Conservation (phyloP, 2,797 vertebrate genomes). For the Enteromius viviparus region DNA sequence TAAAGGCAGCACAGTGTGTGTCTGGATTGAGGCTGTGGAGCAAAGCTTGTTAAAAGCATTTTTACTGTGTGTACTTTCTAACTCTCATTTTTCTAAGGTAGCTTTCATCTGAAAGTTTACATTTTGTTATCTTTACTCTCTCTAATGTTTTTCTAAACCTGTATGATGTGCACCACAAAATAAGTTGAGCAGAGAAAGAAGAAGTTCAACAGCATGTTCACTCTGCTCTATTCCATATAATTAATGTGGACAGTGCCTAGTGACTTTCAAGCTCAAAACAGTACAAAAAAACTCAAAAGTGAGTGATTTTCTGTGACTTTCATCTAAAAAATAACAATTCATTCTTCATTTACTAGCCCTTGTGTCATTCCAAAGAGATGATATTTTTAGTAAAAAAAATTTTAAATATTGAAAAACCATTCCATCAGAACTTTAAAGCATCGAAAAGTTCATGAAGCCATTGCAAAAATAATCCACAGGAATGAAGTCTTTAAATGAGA, state of each 20-base stretch:
- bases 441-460: neutral
- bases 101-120: neutral
- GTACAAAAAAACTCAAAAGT: neutral
- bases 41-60: neutral
- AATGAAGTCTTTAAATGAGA: neutral
- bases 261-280: neutral
- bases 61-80: neutral
- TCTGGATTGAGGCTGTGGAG: slow-evolving; percentile 1
- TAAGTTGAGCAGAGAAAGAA: neutral
- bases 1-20: neutral
- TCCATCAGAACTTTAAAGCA: neutral
- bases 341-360: neutral
- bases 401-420: neutral
- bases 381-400: neutral
- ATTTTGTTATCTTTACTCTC: neutral
- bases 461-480: neutral
- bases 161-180: neutral
- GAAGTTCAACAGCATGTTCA: neutral
- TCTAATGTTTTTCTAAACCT: neutral
- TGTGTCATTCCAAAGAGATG: neutral
- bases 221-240: neutral
- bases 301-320: neutral
- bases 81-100: neutral
- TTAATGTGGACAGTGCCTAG: neutral
- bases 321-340: neutral